Base-by-base conservation (phyloP, 2,113 vertebrate species). In the Phrynosoma blainvillii region DNA sequence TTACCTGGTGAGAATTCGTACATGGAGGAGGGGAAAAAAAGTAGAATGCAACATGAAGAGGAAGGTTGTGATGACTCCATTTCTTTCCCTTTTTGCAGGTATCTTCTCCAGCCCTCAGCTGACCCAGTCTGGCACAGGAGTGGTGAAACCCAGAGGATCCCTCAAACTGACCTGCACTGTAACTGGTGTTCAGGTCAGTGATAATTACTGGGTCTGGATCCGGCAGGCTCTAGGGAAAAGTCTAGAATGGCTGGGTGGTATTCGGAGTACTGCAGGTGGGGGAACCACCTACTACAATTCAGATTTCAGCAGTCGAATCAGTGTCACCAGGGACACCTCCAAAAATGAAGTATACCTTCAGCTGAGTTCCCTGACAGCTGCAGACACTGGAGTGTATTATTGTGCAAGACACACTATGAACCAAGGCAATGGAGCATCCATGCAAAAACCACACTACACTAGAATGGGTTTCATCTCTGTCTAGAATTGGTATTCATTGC, bases 1-100 rank as follows among this genome's bases (percentile, higher is more conserved):
- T 5, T 79, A 84, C 96, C 87, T 97, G 91, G 13, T 98, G 95
- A 59, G 96, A 16, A 71, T 71, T 71, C 68, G 2, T 71, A 27
- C 27, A 16, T 3, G 4, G 5, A 16, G 30, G 9, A 1, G n/a
- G 1, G n/a, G 40, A 18, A 62, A 16, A 36, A 36, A 1, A 7
- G 4, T n/a, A 21, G 18, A 1, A 20, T 4, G n/a, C 25, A 66
- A n/a, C 16, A 32, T 30, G 3, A 74, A 36, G 30, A 32, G 8
- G 9, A 65, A 3, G 1, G 16, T n/a, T 18, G 20, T n/a, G 5
- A 10, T 23, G 30, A 1, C 0, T 62, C 20, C 8, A 3, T 6
- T 10, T 47, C n/a, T 65, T 21, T 23, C 30, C 20, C 21, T 65
- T 65, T 65, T 1, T 20, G 11, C 76, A 87, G 79, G 68, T 25